A percentile compares a stretch with the other conserved stretches of the same genome.
These are phyloP conservation scores for Epistrophella euchroma DNA, from an alignment of 2,888 invertebrate species.

Conservation along the genomic window DNA sequence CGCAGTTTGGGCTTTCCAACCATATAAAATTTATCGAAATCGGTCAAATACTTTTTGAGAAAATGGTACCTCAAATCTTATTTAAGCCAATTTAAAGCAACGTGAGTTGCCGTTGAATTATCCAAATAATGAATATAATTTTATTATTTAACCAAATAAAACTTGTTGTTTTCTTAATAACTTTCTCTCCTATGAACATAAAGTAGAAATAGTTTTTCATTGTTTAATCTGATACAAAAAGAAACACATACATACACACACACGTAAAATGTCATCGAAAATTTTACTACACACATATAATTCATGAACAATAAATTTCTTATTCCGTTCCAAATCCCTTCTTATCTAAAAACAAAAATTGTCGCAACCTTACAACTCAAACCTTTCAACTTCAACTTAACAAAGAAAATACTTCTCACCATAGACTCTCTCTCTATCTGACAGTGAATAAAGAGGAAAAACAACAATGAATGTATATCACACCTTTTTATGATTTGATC, in stretches of 20 bases:
- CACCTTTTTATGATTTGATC: slow-evolving; percentile 57
- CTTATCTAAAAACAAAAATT: slow-evolving; percentile 22
- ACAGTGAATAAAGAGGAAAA: slow-evolving; percentile 1
- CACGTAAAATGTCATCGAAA: not conserved
- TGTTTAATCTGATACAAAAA: not conserved
- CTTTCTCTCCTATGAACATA: not conserved
- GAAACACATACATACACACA: not conserved
- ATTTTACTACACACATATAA: not conserved
- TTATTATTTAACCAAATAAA: not conserved
- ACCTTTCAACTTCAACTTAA: slow-evolving; percentile 16
- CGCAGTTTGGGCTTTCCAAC: too few species aligned
- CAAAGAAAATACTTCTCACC: slow-evolving; percentile 40
- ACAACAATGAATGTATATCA: slow-evolving; percentile 31
- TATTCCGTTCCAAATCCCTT: slow-evolving; percentile 15
- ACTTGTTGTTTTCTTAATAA: not conserved
- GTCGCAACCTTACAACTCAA: slow-evolving; percentile 54
- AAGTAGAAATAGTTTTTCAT: not conserved
- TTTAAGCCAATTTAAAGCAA: too few species aligned
- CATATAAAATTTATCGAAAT: too few species aligned
- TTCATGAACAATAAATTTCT: slow-evolving; percentile 8
- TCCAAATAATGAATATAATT: too few species aligned
- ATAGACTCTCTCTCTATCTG: not conserved
- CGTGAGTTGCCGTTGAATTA: too few species aligned
- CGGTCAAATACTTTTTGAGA: too few species aligned
- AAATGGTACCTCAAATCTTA: too few species aligned